These are phyloP conservation scores for Drosophila tropicalis DNA, from an alignment of 1,140 invertebrate genomes.

Conservation along the genomic window DNA sequence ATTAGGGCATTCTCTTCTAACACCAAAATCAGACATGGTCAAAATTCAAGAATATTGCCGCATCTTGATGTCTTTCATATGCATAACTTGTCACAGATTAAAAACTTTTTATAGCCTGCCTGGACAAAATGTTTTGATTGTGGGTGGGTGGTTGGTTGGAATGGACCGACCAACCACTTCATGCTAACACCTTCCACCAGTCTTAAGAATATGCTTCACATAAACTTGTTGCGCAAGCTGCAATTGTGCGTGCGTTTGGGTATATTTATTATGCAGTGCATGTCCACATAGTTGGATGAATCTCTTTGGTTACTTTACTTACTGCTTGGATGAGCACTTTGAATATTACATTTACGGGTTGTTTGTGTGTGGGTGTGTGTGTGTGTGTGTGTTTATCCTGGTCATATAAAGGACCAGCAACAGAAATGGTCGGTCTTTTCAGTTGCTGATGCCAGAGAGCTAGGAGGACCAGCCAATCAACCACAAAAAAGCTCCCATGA, in stretches of 20 bases:
- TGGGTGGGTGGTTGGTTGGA: constrained; percentile 10
- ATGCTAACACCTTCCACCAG: background rate
- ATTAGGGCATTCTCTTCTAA: background rate
- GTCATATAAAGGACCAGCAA: constrained; percentile 50
- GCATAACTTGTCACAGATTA: constrained; percentile 37
- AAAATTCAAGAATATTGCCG: background rate
- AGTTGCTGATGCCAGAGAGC: constrained; percentile 51
- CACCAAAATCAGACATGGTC: background rate
- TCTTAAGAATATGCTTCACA: constrained; percentile 43
- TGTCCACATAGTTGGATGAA: constrained; percentile 58
- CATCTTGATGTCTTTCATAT: constrained; percentile 39
- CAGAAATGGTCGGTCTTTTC: constrained; percentile 49
- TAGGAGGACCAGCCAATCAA: constrained; percentile 12
- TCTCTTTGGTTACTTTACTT: constrained; percentile 44
- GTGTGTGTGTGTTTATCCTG: background rate
- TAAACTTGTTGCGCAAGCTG: constrained; percentile 77
- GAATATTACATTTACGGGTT: constrained; percentile 37
- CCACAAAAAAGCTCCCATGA: constrained; percentile 54
- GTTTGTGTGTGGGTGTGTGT: constrained; percentile 2
- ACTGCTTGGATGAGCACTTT: constrained; percentile 66
- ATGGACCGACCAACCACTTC: background rate
- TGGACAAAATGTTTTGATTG: constrained; percentile 39
- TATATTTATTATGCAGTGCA: constrained; percentile 69
- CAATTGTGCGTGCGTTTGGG: constrained; percentile 56
- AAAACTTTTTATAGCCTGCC: constrained; percentile 53